Conservation (phyloP, 2,113 vertebrate species). For the Paramisgurnus dabryanus region DNA sequence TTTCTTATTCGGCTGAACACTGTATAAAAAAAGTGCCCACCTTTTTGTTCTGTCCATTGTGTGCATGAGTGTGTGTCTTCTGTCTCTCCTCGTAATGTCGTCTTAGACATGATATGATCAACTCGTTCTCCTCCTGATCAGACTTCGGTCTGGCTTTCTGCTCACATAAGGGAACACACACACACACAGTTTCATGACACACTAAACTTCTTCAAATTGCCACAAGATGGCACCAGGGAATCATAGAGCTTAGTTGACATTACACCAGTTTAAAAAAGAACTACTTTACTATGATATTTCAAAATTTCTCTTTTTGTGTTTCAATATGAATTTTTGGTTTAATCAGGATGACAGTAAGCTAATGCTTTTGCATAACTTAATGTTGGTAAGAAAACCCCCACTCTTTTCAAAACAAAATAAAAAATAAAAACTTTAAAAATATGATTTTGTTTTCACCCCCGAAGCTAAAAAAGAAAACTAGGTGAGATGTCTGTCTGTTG, state of each 20-base stretch:
- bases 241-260: neutral
- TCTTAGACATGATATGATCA: constrained; percentile 84
- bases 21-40: constrained; percentile 59
- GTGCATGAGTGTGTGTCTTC: constrained; percentile 80
- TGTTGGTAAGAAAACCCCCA: neutral
- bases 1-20: no score
- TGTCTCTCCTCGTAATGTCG: constrained; percentile 90
- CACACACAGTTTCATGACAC: neutral
- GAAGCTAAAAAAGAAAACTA: neutral
- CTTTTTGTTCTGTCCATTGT: constrained; percentile 78
- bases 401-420: no score
- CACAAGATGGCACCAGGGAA: constrained; percentile 61
- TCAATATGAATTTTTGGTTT: neutral
- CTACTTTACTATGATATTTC: neutral
- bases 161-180: constrained; percentile 44
- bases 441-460: neutral
- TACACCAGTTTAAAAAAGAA: neutral
- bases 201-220: constrained; percentile 49
- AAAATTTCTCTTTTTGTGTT: no score
- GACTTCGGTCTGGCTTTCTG: constrained; percentile 88
- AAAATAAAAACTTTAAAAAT: no score
- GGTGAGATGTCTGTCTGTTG: neutral
- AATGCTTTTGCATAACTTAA: neutral
- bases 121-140: constrained; percentile 92
- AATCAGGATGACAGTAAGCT: neutral